These are phyloP conservation scores for Aptenodytes forsteri DNA, from an alignment of 2,113 vertebrate genomes.

Conservation along the genomic window DNA sequence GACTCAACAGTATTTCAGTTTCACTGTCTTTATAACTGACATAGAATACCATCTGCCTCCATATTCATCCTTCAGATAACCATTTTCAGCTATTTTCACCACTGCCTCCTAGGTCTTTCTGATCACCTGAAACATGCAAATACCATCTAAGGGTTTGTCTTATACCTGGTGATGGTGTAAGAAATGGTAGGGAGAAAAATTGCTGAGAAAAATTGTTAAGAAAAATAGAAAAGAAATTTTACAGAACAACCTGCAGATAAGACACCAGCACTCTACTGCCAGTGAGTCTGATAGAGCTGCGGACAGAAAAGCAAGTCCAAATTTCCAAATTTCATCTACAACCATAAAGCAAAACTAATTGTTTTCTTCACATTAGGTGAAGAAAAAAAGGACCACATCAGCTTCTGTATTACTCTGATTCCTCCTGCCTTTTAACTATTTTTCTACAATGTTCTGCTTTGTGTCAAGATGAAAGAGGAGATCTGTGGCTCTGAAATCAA, in stretches of 20 bases:
- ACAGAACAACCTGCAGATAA: background rate
- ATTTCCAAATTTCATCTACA: background rate
- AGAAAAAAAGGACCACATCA: background rate
- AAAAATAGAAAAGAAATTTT: background rate
- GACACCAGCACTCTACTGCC: background rate
- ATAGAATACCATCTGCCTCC: background rate
- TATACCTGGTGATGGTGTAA: background rate
- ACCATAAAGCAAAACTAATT: background rate
- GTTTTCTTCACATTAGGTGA: background rate
- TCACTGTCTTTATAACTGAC: background rate
- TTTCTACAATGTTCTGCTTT: background rate
- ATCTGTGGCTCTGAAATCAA: background rate
- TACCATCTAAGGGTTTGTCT: background rate
- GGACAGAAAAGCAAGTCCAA: background rate
- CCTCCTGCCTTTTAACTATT: background rate
- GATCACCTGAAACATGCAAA: background rate
- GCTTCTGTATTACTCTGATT: background rate
- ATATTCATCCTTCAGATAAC: background rate
- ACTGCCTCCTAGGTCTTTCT: background rate
- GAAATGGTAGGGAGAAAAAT: background rate
- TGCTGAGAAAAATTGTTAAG: too few relatives aligned
- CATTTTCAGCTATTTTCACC: background rate
- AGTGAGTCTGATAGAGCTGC: background rate
- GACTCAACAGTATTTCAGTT: background rate
- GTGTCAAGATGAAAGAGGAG: background rate